Evolutionary conservation across 2,888 invertebrate genomes (phyloP), one percentile per base, ranked within the genome.

Genomic region (Hirtodrosophila trivittata): DNA sequence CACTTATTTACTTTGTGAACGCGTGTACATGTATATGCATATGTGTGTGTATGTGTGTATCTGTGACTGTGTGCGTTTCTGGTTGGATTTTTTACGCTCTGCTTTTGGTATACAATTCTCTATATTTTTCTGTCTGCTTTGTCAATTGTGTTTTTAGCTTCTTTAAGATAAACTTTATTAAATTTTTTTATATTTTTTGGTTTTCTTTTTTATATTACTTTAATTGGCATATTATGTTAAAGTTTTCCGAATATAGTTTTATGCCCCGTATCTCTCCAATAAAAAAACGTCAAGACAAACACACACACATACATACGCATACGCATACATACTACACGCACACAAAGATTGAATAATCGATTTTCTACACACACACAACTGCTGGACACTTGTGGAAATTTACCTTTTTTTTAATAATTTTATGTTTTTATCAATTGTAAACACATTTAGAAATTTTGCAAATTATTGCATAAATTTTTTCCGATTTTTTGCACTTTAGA

Each of bases 311-410:
- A 65, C 52, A 45, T 35, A 43, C 46, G 8, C 42, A 52, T 14
- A 16, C 50, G 28, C 25, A 21, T 49, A 39, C 52, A 42, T 38
- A 56, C 62, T 56, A 42, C 37, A 59, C 66, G 35, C 66, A 52
- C 50, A 85, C 65, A 75, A 69, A 81, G 66, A 77, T 82, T 82
- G 72, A 82, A 86, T 86, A 82, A 82, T 82, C 81, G 86, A 82
- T 82, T 81, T 82, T 86, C 45, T 66, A 14, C 52, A 66, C 58
- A 67, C 80, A 64, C 73, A 14, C 39, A 54, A 26, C 65, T 32
- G 56, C 32, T 66, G 45, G 62, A 45, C 45, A 38, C 51, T 78
- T 50, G 26, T 67, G 51, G 38, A 21, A 46, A 56, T 64, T 57
- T 66, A 63, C 62, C 72, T 77, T 66, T 66, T 66, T 66, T 64